Percentiles rank a stretch among this genome's conserved stretches.
Evolutionary conservation across 2,888 invertebrate species (phyloP).

Genomic region (Xestia rhomboidea): DNA sequence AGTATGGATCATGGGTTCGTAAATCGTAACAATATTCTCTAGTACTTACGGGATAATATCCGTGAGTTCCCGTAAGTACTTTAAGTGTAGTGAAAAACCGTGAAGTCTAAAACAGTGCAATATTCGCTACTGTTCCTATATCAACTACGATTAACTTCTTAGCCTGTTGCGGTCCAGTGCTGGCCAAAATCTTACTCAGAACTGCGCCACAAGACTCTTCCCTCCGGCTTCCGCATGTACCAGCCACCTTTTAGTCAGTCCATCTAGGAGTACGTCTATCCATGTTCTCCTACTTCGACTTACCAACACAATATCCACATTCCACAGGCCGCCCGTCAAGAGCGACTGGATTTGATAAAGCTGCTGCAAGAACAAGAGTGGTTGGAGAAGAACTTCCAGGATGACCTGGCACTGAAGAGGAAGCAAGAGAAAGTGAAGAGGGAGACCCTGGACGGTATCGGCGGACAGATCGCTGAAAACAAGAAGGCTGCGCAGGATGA

Average conservation of each 20-base stretch:
- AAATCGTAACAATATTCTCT: too few relatives aligned
- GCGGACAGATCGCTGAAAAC: slow-evolving; percentile 74
- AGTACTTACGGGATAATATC: too few relatives aligned
- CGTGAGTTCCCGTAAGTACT: too few relatives aligned
- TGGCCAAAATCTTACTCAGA: too few relatives aligned
- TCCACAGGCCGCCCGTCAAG: slow-evolving; percentile 76
- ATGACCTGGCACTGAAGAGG: slow-evolving; percentile 78
- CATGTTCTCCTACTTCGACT: background rate
- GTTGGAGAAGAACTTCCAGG: slow-evolving; percentile 84
- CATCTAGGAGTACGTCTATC: too few relatives aligned
- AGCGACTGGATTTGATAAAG: slow-evolving; percentile 85
- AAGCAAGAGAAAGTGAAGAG: slow-evolving; percentile 77
- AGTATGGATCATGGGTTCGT: too few relatives aligned
- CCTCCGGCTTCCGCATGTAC: background rate
- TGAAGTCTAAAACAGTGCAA: too few relatives aligned
- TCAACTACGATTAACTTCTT: too few relatives aligned
- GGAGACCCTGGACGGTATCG: slow-evolving; percentile 80
- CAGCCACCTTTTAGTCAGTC: background rate
- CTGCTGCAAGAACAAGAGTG: slow-evolving; percentile 88
- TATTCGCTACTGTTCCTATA: too few relatives aligned
- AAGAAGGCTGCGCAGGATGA: slow-evolving; percentile 71
- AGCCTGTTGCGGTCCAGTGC: too few relatives aligned
- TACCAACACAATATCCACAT: slow-evolving; percentile 57
- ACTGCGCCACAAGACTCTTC: too few relatives aligned
- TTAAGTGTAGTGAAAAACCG: too few relatives aligned